These are phyloP conservation scores for Ceratoteleas bidentatus DNA, from an alignment of 1,140 invertebrate species.

Conservation along the genomic window DNA sequence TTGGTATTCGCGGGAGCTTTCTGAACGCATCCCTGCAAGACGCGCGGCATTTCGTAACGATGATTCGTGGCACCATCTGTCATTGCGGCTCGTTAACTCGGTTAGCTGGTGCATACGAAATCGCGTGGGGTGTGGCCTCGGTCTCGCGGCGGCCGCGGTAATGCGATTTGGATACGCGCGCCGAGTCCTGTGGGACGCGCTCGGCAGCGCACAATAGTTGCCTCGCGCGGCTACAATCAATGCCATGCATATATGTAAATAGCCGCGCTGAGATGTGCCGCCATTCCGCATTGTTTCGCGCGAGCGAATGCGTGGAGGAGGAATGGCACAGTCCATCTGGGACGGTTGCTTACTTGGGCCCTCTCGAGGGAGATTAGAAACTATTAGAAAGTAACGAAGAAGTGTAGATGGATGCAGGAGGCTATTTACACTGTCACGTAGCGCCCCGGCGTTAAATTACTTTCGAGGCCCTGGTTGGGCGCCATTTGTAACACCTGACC, in stretches of 20 bases:
- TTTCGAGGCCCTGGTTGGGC: too few species aligned
- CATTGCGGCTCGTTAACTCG: conserved; percentile 77
- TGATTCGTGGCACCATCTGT: conserved; percentile 76
- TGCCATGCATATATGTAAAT: conserved; percentile 81
- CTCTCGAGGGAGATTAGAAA: too few species aligned
- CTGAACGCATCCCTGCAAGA: conserved; percentile 13
- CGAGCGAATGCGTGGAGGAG: too few species aligned
- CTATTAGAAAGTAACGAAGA: too few species aligned
- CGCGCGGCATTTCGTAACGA: conserved; percentile 48
- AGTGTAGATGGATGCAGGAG: too few species aligned
- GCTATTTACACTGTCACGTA: too few species aligned
- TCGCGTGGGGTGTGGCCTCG: conserved; percentile 74
- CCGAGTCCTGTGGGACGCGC: conserved; percentile 76
- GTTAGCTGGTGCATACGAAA: conserved; percentile 79
- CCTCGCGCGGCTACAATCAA: conserved; percentile 74
- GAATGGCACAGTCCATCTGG: too few species aligned
- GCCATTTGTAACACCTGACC: too few species aligned
- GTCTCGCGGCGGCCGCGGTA: conserved; percentile 68
- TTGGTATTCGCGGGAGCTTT: conserved; percentile 8
- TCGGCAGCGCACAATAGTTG: conserved; percentile 67
- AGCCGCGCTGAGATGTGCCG: conserved; percentile 70
- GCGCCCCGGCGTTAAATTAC: too few species aligned
- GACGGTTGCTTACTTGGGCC: too few species aligned
- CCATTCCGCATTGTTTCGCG: conserved; percentile 69
- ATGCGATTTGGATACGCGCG: conserved; percentile 80